Base-by-base conservation (phyloP, 2,888 invertebrate genomes). In the Pristionchus maxplancki region DNA sequence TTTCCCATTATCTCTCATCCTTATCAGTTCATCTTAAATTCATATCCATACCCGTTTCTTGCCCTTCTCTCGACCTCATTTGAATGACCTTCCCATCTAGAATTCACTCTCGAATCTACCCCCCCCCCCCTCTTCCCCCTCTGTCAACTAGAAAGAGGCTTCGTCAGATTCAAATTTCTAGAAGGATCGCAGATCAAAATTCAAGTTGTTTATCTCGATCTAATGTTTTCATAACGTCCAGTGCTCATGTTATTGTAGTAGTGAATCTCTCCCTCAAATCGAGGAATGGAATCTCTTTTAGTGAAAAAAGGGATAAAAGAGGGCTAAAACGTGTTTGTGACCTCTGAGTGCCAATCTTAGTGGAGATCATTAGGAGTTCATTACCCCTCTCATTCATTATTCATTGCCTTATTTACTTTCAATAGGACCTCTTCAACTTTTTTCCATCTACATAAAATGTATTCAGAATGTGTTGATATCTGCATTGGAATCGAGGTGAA, bases 11-110 rank as follows among this genome's bases (percentile, higher is more conserved):
- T 83, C 78, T 78, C 82, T 58, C 53, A 34, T 24, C 20, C 53
- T 82, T 53, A 53, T 82, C 64, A 64, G 71, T n/a, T 48, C 67
- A 71, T 87, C 86, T 87, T 34, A 17, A 37, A 17, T 71, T n/a
- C 64, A 40, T 85, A 24, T 85, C 71, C 71, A 48, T 28, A 71
- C 86, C 34, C 9, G 86, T 87, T 87, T 85, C 85, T 44, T 87
- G 71, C 71, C 86, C 34, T 71, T 87, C 1, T 67, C 62, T 87
- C 50, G 86, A 87, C 71, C 86, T 62, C 24, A 86, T 67, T 86
- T 13, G 9, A 50, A 31, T 83, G 53, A 83, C 34, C 82, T 50
- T 71, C 37, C 20, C 20, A 71, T 71, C 37, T 71, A 24, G 37
- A 71, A 34, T 71, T 58, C 58, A 58, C 58, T 58, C 58, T 71